Evolutionary conservation across 1,140 invertebrate species (phyloP), one percentile per base, ranked within the genome.

Genomic region (Drosophila triauraria): DNA sequence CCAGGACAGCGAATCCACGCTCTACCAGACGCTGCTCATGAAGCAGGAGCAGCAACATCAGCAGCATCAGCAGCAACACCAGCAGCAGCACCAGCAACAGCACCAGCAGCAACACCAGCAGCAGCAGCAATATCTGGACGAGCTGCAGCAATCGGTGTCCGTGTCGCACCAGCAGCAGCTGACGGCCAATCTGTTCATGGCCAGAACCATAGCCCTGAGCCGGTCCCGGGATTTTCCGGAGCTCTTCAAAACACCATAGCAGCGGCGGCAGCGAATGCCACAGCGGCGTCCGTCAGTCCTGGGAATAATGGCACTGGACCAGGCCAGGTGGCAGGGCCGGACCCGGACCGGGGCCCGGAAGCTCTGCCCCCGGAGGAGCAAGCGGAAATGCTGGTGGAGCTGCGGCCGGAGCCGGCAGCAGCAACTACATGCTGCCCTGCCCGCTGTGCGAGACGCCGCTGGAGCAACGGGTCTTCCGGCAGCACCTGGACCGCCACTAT

Each of bases 401-500:
- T 32, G 40, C 91, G 86, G 47, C 84, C 86, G 61, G 86, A 91
- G 65, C 93, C 51, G 46, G 53, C 35, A 65, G 64, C 57, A 81
- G 80, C 64, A 91, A 84, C 62, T 93, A 87, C 46, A 84, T 93
- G 82, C 93, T 94, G 90, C 94, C 95, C 78, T 96, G 96, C 91
- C 96, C 96, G 43, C 94, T 97, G 78, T 97, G 96, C 93, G 94
- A 94, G 68, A 93, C 94, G 56, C 94, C 95, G 54, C 93, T 95
- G 61, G 94, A 94, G 74, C 94, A 95, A 76, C 94, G 95, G 81
- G 94, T 94, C 64, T 94, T 96, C 91, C 94, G 96, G 46, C 94
- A 94, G 35, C 96, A 97, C 93, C 94, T 97, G 76, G 96, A 96
- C 78, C 94, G 95, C 59, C 96, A 97, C 93, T 97, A 97, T 93